These are phyloP conservation scores for Hydrolagus affinis DNA, from an alignment of 2,113 vertebrate species.

Conservation along the genomic window DNA sequence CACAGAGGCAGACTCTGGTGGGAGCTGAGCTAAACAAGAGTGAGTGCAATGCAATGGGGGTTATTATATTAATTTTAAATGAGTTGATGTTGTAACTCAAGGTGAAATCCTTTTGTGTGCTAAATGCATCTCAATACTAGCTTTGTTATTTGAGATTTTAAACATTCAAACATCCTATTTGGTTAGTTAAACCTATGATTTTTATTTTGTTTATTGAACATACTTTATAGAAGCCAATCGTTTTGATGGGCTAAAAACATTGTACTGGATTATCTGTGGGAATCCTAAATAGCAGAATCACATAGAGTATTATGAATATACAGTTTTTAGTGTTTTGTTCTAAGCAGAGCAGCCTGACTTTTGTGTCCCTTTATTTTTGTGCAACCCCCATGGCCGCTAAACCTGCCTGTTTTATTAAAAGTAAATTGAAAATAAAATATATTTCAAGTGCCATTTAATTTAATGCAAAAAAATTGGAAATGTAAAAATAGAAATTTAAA, in stretches of 20 bases:
- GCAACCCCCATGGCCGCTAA: no score
- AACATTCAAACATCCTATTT: not conserved
- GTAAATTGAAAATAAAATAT: no score
- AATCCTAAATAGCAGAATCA: not conserved
- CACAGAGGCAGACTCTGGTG: not conserved
- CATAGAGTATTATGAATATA: no score
- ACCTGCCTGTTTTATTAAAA: no score
- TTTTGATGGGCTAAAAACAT: not conserved
- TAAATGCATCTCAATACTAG: not conserved
- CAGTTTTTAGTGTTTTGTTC: no score
- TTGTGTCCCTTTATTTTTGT: no score
- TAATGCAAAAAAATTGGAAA: no score
- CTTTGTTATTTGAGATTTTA: not conserved
- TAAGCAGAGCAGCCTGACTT: no score
- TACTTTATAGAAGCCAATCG: not conserved
- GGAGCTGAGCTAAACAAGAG: no score
- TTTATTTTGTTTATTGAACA: not conserved
- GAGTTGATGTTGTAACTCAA: not conserved
- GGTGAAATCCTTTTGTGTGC: not conserved
- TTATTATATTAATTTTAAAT: not conserved
- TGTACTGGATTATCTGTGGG: not conserved
- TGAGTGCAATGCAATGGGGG: not conserved
- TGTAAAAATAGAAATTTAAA: no score
- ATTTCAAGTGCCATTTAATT: no score
- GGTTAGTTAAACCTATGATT: not conserved